Evolutionary conservation across 2,888 invertebrate genomes (phyloP).

Genomic region (Sepioteuthis lessoniana): DNA sequence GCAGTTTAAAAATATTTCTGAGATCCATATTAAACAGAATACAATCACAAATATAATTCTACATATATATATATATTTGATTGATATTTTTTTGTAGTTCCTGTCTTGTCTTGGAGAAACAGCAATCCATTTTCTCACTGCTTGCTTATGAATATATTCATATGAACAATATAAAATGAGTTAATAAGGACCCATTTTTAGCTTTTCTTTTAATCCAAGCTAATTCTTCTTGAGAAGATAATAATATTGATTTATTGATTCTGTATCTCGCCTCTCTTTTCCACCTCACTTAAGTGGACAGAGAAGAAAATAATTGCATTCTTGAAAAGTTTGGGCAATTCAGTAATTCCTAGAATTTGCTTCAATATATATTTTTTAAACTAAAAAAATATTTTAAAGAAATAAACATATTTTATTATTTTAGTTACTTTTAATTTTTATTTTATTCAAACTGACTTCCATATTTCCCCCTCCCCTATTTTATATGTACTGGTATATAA

Average conservation of each 20-base stretch:
- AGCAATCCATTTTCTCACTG: not conserved
- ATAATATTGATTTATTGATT: conserved; percentile 21
- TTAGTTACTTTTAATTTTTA: not conserved
- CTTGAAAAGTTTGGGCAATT: not conserved
- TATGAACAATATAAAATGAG: not conserved
- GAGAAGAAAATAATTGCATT: not conserved
- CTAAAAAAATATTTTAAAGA: not conserved
- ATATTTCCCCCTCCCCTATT: not conserved
- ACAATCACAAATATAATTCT: not conserved
- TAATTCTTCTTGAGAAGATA: not conserved
- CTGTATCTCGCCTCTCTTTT: not conserved
- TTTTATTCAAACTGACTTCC: not conserved
- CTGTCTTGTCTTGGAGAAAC: not conserved
- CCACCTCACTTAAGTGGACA: not conserved
- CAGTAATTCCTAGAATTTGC: not conserved
- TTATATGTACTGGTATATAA: too few relatives aligned
- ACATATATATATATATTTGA: not conserved
- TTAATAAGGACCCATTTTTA: not conserved
- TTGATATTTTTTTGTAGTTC: not conserved
- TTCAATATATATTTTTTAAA: not conserved
- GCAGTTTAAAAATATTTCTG: too few relatives aligned
- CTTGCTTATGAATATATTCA: not conserved
- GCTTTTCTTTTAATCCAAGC: not conserved
- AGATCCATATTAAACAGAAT: too few relatives aligned
- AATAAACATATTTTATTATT: not conserved